Percentiles rank a stretch among this genome's conserved stretches.
These are phyloP conservation scores for Tetramorium bicarinatum DNA, from an alignment of 2,888 invertebrate genomes.

Conservation along the genomic window DNA sequence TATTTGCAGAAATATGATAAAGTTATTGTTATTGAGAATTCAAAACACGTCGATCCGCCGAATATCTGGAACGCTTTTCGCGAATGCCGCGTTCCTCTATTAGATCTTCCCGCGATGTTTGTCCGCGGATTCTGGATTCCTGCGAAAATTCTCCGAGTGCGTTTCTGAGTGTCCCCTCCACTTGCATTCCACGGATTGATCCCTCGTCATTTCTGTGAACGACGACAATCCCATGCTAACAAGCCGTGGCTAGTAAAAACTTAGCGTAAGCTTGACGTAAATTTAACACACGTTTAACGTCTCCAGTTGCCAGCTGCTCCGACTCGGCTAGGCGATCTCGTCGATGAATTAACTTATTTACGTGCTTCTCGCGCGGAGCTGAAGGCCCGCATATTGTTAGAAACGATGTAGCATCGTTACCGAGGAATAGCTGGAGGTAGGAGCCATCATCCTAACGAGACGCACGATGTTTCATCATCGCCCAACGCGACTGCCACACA, in stretches of 20 bases:
- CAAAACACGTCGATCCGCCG: neutral
- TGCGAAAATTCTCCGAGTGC: slow-evolving; percentile 22
- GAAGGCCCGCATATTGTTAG: slow-evolving; percentile 41
- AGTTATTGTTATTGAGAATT: slow-evolving; percentile 24
- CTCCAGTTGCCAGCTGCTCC: slow-evolving; percentile 31
- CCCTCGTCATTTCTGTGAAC: slow-evolving; percentile 13
- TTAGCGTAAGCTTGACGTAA: slow-evolving; percentile 38
- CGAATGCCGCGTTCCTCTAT: slow-evolving; percentile 19
- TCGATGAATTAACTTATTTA: slow-evolving; percentile 54
- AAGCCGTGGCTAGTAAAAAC: slow-evolving; percentile 48
- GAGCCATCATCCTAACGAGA: slow-evolving; percentile 49
- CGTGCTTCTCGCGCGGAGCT: slow-evolving; percentile 26
- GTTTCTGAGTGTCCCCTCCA: slow-evolving; percentile 35
- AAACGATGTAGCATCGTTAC: slow-evolving; percentile 33
- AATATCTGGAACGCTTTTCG: slow-evolving; percentile 36
- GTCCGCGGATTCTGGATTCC: slow-evolving; percentile 34
- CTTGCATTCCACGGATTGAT: slow-evolving; percentile 47
- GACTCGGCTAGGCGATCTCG: slow-evolving; percentile 26
- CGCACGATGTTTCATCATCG: slow-evolving; percentile 43
- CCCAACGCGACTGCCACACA: neutral
- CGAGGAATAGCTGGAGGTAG: slow-evolving; percentile 22
- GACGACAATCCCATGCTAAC: slow-evolving; percentile 44
- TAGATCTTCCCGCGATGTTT: slow-evolving; percentile 35
- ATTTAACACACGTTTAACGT: slow-evolving; percentile 47
- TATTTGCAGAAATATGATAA: slow-evolving; percentile 36